phyloP scores from a whole-genome alignment of 2,888 invertebrate species.

The Anagyrus pseudococci region DNA sequence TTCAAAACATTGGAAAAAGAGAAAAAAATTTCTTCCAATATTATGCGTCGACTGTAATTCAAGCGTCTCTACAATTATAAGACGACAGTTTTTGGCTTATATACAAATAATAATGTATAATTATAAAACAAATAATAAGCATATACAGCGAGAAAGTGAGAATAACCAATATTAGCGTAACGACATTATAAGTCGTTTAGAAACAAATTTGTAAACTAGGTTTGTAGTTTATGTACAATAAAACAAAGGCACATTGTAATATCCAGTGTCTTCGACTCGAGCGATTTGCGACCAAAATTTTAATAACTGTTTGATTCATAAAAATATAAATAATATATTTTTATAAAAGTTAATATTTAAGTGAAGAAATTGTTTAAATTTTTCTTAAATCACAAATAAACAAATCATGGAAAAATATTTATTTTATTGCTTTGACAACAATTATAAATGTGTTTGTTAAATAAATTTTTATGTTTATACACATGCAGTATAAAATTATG shows the following conservation, averaged over 20 bases:
- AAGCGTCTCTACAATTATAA: conserved; percentile 19
- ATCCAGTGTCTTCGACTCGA: conserved; percentile 7
- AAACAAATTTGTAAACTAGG: conserved; percentile 16
- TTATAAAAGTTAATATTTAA: background rate
- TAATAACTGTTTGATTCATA: background rate
- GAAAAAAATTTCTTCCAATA: conserved; percentile 19
- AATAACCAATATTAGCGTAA: conserved; percentile 19
- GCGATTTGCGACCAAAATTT: background rate
- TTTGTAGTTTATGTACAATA: conserved; percentile 24
- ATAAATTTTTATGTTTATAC: no score
- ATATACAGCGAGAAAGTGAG: conserved; percentile 5
- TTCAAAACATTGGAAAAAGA: conserved; percentile 16
- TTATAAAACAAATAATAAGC: conserved; percentile 12
- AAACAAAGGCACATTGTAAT: background rate
- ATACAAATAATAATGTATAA: conserved; percentile 7
- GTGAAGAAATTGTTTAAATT: background rate
- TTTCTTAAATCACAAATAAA: no score
- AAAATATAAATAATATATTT: background rate
- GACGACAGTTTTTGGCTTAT: conserved; percentile 25
- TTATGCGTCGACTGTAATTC: conserved; percentile 24
- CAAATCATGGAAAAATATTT: no score
- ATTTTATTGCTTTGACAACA: no score
- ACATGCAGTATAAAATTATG: no score
- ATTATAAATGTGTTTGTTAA: no score
- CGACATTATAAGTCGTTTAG: conserved; percentile 16